phyloP scores from a whole-genome alignment of 2,797 vertebrate genomes.

The Nasua narica region DNA sequence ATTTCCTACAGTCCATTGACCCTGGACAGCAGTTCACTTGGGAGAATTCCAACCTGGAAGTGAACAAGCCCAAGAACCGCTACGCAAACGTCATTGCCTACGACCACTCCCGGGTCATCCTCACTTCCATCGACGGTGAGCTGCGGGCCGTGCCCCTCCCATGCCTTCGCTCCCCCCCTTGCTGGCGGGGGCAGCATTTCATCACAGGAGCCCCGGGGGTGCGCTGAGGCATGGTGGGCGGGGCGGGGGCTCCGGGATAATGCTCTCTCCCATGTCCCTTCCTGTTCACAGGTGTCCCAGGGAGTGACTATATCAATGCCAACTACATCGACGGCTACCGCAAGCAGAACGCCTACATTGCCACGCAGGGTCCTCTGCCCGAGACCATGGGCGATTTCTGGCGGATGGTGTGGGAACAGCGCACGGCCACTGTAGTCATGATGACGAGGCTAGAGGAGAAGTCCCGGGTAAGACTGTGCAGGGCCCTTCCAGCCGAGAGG shows the following conservation, averaged over 20 bases:
- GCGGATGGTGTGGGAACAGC: slow-evolving; percentile 99
- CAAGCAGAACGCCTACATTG: slow-evolving; percentile 98
- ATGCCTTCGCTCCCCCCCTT: background rate
- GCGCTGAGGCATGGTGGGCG: background rate
- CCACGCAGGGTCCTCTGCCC: slow-evolving; percentile 94
- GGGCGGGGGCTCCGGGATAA: background rate
- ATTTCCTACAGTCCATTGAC: slow-evolving; percentile 90
- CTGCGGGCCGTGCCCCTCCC: background rate
- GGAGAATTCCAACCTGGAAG: slow-evolving; percentile 98
- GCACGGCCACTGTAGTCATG: slow-evolving; percentile 94
- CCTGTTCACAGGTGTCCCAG: slow-evolving; percentile 87
- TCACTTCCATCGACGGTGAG: slow-evolving; percentile 94
- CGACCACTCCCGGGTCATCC: slow-evolving; percentile 96
- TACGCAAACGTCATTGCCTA: slow-evolving; percentile 98
- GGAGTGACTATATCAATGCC: slow-evolving; percentile 96
- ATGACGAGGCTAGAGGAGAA: slow-evolving; percentile 98
- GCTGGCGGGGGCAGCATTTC: background rate
- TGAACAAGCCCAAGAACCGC: slow-evolving; percentile 98
- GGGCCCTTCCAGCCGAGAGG: background rate
- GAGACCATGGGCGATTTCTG: slow-evolving; percentile 98
- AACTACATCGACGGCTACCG: slow-evolving; percentile 98
- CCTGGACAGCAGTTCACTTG: slow-evolving; percentile 98
- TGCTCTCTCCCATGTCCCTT: accelerated
- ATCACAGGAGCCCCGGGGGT: background rate
- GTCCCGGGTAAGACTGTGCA: slow-evolving; percentile 88